These are phyloP conservation scores for Nibea coibor DNA, from an alignment of 2,113 vertebrate species.

Conservation along the genomic window DNA sequence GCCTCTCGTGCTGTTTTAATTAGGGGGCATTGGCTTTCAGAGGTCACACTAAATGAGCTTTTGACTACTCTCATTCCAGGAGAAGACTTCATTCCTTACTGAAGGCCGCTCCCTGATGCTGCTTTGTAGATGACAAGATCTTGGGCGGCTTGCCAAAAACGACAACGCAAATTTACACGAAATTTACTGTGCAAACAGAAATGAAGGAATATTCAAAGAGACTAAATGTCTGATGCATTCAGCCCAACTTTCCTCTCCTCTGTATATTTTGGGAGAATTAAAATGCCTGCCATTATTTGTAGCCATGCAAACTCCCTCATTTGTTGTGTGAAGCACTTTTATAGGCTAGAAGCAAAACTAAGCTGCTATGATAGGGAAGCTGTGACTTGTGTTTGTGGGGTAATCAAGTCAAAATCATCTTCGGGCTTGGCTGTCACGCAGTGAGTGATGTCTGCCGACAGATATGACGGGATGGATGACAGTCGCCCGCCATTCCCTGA, in stretches of 20 bases:
- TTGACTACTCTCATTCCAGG: conserved; percentile 76
- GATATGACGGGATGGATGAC: no score
- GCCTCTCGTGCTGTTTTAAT: conserved; percentile 74
- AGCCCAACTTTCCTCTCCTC: background rate
- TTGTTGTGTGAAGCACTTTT: no score
- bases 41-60: conserved; percentile 77
- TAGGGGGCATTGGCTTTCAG: conserved; percentile 69
- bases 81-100: conserved; percentile 53
- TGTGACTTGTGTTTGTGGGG: no score
- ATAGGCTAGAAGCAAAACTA: no score
- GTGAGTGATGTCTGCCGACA: no score
- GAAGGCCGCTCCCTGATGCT: conserved; percentile 49
- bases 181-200: conserved; percentile 41
- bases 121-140: conserved; percentile 46
- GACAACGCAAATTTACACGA: conserved; percentile 22
- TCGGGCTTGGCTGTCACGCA: no score
- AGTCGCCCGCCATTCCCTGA: no score
- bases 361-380: no score
- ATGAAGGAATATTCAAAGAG: background rate
- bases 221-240: background rate
- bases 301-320: no score
- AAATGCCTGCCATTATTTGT: no score
- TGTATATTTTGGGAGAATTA: no score
- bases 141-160: conserved; percentile 50
- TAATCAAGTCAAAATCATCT: no score